Conservation (phyloP, 2,113 vertebrate species). For the Heterochromis multidens region DNA sequence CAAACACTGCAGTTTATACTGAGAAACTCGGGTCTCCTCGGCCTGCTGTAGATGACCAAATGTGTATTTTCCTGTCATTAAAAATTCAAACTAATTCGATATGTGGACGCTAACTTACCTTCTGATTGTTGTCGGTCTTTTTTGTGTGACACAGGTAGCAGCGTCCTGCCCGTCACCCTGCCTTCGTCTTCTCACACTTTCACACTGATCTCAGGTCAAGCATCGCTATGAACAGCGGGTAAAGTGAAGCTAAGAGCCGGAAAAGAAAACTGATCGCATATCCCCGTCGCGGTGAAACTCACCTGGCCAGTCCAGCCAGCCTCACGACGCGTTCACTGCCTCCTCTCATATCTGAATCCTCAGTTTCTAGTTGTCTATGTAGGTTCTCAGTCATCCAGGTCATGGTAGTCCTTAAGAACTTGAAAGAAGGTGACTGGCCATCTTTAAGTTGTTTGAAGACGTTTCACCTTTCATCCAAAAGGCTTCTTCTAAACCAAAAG, state of each 20-base stretch:
- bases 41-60: background rate
- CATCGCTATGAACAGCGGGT: background rate
- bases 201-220: constrained; percentile 18
- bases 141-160: background rate
- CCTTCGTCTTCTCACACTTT: background rate
- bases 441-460: no score
- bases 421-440: background rate
- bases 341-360: background rate
- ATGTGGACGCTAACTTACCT: constrained; percentile 6
- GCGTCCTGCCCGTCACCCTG: background rate
- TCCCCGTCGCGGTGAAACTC: background rate
- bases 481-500: no score
- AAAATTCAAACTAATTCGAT: background rate
- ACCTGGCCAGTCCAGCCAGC: constrained; percentile 39
- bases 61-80: background rate
- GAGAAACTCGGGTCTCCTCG: background rate
- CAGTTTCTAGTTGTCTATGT: background rate
- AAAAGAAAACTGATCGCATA: background rate
- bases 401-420: background rate
- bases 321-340: constrained; percentile 6
- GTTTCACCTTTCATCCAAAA: no score
- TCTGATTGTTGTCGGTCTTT: background rate
- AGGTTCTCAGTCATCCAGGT: no score
- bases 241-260: no score
- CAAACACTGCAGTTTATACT: background rate